Base-by-base conservation (phyloP, 2,797 vertebrate genomes). In the Galagoides demidoff region DNA sequence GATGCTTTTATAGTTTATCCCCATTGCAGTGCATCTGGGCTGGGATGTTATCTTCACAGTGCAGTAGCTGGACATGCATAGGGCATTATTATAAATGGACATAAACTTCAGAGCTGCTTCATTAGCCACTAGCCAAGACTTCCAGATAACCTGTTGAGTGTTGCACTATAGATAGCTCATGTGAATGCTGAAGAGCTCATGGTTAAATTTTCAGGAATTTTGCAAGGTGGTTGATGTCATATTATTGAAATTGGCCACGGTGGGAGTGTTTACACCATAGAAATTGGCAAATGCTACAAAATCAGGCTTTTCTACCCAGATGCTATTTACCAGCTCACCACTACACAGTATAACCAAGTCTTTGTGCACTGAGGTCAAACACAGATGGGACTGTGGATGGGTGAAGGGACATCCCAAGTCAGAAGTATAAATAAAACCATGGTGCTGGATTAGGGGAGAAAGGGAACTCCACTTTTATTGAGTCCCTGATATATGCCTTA, bases 201-300 rank as follows among this genome's bases (percentile, higher is more conserved):
- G 49, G 55, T 25, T 63, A 85, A 9, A 34, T 82, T 76, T 83
- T 78, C 23, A 68, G 89, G 20, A 82, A 77, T 49, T 92, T 94
- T 73, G 59, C 12, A 43, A 86, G 64, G 31, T 55, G 70, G 66
- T 52, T 64, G 37, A 68, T 39, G 25, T 55, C 37, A 39, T 76
- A 76, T 37, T 79, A 84, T 19, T 93, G 90, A 88, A 85, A 95
- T 49, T 37, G 66, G 71, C 57, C 13, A 1, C 57, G n/a, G 66
- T 83, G 34, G 86, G 20, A 89, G 29, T 52, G 27, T 84, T 95
- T 85, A 84, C 37, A 92, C 71, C n/a, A 66, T 22, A 59, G 49
- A 61, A 94, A 86, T 34, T 55, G 91, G 70, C 37, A 92, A 87
- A 83, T 39, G 13, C 70, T 74, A 19, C 57, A 55, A 59, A 82